Conservation (phyloP, 1,140 invertebrate species). For the Araneus ventricosus region DNA sequence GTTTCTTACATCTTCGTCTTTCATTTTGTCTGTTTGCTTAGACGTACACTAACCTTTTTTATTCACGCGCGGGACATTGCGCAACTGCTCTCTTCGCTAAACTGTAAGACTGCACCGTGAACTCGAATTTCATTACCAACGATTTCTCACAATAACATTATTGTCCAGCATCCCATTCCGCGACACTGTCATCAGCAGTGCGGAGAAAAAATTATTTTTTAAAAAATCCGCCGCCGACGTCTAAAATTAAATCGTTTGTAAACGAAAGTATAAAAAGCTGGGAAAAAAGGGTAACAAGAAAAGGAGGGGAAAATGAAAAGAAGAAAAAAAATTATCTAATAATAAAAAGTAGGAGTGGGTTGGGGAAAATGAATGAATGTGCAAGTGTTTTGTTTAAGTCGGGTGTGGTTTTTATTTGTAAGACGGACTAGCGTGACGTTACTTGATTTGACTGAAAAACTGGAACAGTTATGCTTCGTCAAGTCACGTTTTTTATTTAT, state of each 20-base stretch:
- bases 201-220: neutral
- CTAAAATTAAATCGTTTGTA: conserved; percentile 34
- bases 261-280: neutral
- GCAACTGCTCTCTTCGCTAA: conserved; percentile 12
- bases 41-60: neutral
- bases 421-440: conserved; percentile 47
- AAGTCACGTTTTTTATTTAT: conserved; percentile 62
- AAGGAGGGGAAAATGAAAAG: neutral
- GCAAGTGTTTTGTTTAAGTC: conserved; percentile 64
- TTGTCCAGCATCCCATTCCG: neutral
- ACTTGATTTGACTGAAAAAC: conserved; percentile 41
- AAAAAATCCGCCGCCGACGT: neutral
- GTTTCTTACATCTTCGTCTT: neutral
- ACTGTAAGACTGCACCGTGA: conserved; percentile 28
- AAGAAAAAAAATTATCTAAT: neutral
- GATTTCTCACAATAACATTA: conserved; percentile 22
- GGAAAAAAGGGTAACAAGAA: neutral
- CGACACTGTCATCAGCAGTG: neutral
- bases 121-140: conserved; percentile 31
- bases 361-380: conserved; percentile 35
- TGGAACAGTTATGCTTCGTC: conserved; percentile 61
- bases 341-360: conserved; percentile 15
- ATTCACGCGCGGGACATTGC: neutral
- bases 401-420: conserved; percentile 65
- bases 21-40: neutral